Percentiles rank a stretch among this genome's conserved stretches.
Conservation (phyloP, 2,113 vertebrate species). For the Dicentrarchus labrax region DNA sequence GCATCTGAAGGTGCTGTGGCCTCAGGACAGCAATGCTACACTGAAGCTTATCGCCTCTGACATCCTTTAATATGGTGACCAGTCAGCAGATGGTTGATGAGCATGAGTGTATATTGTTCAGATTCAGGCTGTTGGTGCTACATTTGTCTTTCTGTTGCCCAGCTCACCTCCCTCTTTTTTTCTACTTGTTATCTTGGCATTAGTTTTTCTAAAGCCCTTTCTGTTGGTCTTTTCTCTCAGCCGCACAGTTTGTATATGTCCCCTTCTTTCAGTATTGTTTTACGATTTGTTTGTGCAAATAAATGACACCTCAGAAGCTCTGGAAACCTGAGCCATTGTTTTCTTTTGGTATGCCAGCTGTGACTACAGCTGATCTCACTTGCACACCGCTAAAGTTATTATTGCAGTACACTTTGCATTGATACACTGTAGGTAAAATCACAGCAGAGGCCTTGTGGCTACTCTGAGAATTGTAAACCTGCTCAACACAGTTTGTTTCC, state of each 20-base stretch:
- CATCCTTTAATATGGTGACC: conserved; percentile 55
- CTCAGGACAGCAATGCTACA: conserved; percentile 64
- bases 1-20: conserved; percentile 70
- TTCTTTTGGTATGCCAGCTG: conserved; percentile 40
- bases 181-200: rapidly evolving
- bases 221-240: background rate
- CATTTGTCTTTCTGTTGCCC: conserved; percentile 12
- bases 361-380: conserved; percentile 41
- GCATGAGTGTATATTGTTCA: conserved; percentile 21
- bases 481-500: background rate
- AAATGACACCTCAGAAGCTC: conserved; percentile 15
- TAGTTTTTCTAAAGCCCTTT: background rate
- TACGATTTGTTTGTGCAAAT: conserved; percentile 74
- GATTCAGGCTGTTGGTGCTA: conserved; percentile 28
- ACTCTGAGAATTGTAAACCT: background rate
- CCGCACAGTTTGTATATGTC: conserved; percentile 40
- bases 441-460: conserved; percentile 32
- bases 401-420: conserved; percentile 73
- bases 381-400: conserved; percentile 57
- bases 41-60: conserved; percentile 65
- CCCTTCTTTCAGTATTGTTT: conserved; percentile 39
- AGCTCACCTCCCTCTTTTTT: background rate
- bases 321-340: conserved; percentile 68
- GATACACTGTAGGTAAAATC: conserved; percentile 52
- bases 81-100: conserved; percentile 11